phyloP scores from a whole-genome alignment of 2,113 vertebrate genomes.

The Seriola aureovittata region DNA sequence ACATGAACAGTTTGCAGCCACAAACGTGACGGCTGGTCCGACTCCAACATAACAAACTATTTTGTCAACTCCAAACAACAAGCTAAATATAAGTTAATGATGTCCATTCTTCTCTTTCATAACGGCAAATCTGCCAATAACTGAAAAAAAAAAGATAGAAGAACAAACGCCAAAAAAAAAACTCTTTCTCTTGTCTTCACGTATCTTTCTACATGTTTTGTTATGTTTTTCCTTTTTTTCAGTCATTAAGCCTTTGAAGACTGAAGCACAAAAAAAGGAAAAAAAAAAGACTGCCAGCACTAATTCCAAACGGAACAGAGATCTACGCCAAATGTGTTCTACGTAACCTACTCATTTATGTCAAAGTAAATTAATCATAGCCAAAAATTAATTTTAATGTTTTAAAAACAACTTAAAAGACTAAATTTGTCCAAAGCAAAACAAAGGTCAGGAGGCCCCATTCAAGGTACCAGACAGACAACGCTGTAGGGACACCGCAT shows the following conservation, averaged over 20 bases:
- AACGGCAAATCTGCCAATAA: background rate
- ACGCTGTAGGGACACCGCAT: background rate
- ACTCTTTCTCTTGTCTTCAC: too few relatives aligned
- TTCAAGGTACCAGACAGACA: background rate
- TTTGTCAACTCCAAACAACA: background rate
- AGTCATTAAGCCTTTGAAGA: background rate
- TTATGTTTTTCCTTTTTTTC: too few relatives aligned
- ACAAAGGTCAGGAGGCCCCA: background rate
- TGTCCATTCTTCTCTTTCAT: background rate
- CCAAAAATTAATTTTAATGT: background rate
- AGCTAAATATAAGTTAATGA: background rate
- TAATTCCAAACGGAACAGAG: background rate
- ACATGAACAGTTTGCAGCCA: constrained; percentile 1
- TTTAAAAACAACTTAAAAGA: background rate
- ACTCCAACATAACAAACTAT: background rate
- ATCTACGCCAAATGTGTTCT: background rate
- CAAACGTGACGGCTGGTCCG: background rate
- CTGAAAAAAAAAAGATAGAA: background rate
- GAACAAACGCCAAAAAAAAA: background rate
- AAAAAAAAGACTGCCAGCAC: background rate
- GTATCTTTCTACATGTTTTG: too few relatives aligned
- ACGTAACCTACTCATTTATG: background rate
- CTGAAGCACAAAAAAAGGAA: background rate
- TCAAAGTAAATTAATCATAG: background rate
- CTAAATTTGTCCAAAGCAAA: background rate